A percentile compares a stretch with the other conserved stretches of the same genome.
Conservation (phyloP, 2,888 invertebrate genomes). For the Drosophila lutescens region DNA sequence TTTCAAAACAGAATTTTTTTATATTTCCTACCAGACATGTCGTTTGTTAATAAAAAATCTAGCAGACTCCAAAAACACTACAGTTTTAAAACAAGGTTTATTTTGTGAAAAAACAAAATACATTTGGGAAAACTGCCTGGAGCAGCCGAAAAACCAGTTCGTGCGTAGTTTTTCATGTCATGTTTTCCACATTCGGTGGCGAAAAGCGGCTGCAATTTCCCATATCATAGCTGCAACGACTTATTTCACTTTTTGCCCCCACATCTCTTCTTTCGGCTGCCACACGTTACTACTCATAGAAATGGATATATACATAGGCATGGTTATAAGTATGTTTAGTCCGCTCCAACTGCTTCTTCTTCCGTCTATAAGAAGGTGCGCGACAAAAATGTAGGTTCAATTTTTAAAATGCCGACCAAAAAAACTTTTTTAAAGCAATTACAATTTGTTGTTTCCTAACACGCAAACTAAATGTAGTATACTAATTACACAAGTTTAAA, state of each 20-base stretch:
- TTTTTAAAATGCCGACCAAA: too few relatives aligned
- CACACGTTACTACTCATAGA: slow-evolving; percentile 60
- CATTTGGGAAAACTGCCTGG: background rate
- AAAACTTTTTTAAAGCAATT: too few relatives aligned
- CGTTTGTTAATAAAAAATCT: too few relatives aligned
- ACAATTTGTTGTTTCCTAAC: too few relatives aligned
- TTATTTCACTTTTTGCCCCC: slow-evolving; percentile 46
- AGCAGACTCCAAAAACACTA: too few relatives aligned
- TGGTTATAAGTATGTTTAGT: background rate
- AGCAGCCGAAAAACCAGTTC: slow-evolving; percentile 28
- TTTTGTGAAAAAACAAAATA: background rate
- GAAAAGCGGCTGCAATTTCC: slow-evolving; percentile 46
- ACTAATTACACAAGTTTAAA: too few relatives aligned
- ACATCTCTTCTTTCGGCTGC: slow-evolving; percentile 20
- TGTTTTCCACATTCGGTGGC: slow-evolving; percentile 26
- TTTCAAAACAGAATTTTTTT: too few relatives aligned
- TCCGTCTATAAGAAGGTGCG: slow-evolving; percentile 70
- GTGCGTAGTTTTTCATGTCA: slow-evolving; percentile 39
- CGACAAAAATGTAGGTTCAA: slow-evolving; percentile 16
- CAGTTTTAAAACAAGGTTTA: too few relatives aligned
- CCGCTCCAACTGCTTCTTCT: slow-evolving; percentile 57
- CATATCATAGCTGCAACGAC: slow-evolving; percentile 54
- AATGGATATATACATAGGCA: slow-evolving; percentile 12
- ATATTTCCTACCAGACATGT: too few relatives aligned
- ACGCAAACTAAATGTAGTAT: too few relatives aligned